Evolutionary conservation across 2,113 vertebrate species (phyloP).

Genomic region (Opisthocomus hoazin): DNA sequence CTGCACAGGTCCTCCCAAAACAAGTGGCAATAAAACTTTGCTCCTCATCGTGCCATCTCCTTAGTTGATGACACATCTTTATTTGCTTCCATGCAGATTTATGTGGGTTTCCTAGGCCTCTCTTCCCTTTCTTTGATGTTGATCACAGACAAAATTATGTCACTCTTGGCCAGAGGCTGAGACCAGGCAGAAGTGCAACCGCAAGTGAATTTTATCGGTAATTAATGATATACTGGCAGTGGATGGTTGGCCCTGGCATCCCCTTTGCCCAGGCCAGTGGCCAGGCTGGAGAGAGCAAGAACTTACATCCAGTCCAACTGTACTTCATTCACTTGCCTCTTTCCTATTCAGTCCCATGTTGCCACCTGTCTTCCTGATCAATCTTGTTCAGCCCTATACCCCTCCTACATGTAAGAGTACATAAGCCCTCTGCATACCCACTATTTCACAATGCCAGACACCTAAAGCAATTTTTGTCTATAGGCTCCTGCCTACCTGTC

Average conservation of each 20-base stretch:
- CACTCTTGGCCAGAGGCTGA: conserved; percentile 3
- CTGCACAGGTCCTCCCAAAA: conserved; percentile 26
- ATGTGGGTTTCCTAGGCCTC: conserved; percentile 1
- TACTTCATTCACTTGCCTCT: background rate
- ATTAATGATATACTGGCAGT: background rate
- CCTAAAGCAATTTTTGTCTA: background rate
- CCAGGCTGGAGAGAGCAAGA: background rate
- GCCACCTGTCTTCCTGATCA: background rate
- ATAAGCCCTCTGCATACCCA: background rate
- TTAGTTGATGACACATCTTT: conserved; percentile 40
- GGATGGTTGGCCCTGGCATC: background rate
- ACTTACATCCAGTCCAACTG: background rate
- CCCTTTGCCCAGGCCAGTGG: background rate
- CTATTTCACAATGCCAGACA: background rate
- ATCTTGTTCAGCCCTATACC: background rate
- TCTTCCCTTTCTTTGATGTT: conserved; percentile 39
- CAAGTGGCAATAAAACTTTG: background rate
- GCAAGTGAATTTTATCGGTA: background rate
- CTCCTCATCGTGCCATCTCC: background rate
- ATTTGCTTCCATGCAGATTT: conserved; percentile 32
- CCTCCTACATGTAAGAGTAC: background rate
- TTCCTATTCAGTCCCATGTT: background rate
- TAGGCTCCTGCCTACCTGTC: background rate
- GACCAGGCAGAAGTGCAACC: background rate
- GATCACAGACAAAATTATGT: conserved; percentile 32